These are phyloP conservation scores for Pangasius djambal DNA, from an alignment of 2,797 vertebrate species.

Conservation along the genomic window DNA sequence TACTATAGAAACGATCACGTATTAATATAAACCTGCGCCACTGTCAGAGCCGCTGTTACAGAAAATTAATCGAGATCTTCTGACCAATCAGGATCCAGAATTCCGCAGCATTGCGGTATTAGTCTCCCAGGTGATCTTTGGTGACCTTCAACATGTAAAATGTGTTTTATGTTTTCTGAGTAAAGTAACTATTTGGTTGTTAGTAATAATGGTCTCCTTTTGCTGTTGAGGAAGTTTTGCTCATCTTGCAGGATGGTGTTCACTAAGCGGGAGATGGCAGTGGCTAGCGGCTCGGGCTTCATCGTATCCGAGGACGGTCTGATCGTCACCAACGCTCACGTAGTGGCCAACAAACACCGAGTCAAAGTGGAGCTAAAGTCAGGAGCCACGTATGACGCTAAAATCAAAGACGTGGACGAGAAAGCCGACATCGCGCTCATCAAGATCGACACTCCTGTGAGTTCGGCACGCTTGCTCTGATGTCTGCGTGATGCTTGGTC, in stretches of 20 bases:
- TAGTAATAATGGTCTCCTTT: not conserved
- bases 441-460: constrained; percentile 90
- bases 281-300: constrained; percentile 95
- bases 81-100: not conserved
- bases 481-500: not conserved
- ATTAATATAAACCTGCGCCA: not conserved
- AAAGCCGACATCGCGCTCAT: constrained; percentile 96
- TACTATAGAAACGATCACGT: not conserved
- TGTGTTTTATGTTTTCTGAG: not conserved
- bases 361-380: constrained; percentile 96
- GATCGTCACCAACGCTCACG: constrained; percentile 95
- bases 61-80: not conserved
- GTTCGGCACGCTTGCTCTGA: constrained; percentile 41
- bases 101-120: not conserved
- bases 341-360: constrained; percentile 93
- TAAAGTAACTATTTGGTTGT: not conserved
- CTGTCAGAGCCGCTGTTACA: not conserved
- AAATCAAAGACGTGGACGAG: constrained; percentile 94
- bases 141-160: not conserved
- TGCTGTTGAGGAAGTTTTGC: not conserved
- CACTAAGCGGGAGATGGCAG: constrained; percentile 89
- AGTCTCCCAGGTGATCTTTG: not conserved
- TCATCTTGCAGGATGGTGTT: constrained; percentile 77
- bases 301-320: constrained; percentile 94
- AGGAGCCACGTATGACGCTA: constrained; percentile 87